phyloP scores from a whole-genome alignment of 2,113 vertebrate genomes.

The Etheostoma cragini region DNA sequence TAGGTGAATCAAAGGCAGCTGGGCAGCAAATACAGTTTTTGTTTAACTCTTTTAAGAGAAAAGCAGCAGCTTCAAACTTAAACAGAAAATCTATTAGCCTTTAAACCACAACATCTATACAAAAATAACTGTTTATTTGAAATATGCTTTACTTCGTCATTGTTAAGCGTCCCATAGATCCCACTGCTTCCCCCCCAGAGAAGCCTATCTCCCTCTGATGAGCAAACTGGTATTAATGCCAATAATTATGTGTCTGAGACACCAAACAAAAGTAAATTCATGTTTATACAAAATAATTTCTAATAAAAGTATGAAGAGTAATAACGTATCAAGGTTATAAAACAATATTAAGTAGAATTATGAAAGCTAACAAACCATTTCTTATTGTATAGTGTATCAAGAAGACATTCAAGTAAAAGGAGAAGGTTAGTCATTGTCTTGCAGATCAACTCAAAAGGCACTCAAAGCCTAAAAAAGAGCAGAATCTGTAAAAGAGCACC shows the following conservation, averaged over 20 bases:
- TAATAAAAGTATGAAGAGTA: not conserved
- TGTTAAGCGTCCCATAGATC: not conserved
- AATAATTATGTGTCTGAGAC: not conserved
- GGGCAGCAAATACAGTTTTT: not conserved
- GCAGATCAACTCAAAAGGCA: conserved; percentile 16
- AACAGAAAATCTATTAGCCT: not conserved
- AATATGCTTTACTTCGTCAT: not conserved
- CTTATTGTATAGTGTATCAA: conserved; percentile 10
- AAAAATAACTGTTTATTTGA: not conserved
- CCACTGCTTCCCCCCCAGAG: not conserved
- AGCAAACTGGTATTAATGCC: not conserved
- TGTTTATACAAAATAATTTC: not conserved
- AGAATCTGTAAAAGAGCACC: conserved; percentile 26
- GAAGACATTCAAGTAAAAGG: conserved; percentile 22
- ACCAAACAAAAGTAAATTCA: not conserved
- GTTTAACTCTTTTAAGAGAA: not conserved
- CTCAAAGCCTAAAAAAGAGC: conserved; percentile 56
- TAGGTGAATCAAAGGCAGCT: not conserved
- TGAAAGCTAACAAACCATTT: conserved; percentile 11
- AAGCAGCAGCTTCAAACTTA: not conserved
- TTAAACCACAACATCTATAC: not conserved
- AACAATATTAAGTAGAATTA: not conserved
- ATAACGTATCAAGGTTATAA: not conserved
- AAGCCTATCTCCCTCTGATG: not conserved
- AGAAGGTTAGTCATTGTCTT: conserved; percentile 38